phyloP scores from a whole-genome alignment of 2,797 vertebrate genomes.

The Rhinatrema bivittatum region DNA sequence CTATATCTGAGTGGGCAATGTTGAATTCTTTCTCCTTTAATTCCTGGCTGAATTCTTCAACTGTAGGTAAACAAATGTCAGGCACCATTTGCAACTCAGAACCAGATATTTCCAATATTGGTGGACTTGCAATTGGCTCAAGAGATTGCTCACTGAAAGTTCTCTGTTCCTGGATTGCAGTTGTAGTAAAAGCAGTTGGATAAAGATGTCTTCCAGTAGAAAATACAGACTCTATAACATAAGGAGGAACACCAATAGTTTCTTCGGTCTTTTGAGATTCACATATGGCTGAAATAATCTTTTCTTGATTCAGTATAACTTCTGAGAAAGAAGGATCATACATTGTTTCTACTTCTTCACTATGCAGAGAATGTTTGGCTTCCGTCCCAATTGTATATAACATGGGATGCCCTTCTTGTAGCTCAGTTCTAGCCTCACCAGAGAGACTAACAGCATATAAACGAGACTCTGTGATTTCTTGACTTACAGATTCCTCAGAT shows the following conservation, averaged over 20 bases:
- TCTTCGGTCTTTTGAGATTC: constrained; percentile 60
- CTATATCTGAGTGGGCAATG: constrained; percentile 33
- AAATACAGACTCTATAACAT: constrained; percentile 43
- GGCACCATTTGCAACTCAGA: neutral
- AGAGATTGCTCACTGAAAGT: constrained; percentile 65
- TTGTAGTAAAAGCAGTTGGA: constrained; percentile 48
- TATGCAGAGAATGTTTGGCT: constrained; percentile 57
- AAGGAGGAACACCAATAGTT: constrained; percentile 41
- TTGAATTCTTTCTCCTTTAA: constrained; percentile 8
- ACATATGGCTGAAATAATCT: constrained; percentile 52
- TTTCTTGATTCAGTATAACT: constrained; percentile 57
- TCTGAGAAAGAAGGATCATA: constrained; percentile 53
- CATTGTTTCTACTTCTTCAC: constrained; percentile 58
- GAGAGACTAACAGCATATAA: constrained; percentile 68
- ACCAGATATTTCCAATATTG: neutral
- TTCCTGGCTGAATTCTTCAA: constrained; percentile 7
- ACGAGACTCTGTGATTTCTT: constrained; percentile 67
- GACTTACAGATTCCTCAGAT: constrained; percentile 56
- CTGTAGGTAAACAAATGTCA: constrained; percentile 1
- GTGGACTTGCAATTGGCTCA: constrained; percentile 54
- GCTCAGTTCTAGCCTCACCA: constrained; percentile 50
- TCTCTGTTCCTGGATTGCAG: constrained; percentile 58
- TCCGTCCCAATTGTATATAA: constrained; percentile 73
- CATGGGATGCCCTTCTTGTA: constrained; percentile 50
- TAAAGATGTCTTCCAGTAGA: constrained; percentile 52